Evolutionary conservation across 2,888 invertebrate species (phyloP), one percentile per base, ranked within the genome.

Genomic region (Heliconius ismenius): DNA sequence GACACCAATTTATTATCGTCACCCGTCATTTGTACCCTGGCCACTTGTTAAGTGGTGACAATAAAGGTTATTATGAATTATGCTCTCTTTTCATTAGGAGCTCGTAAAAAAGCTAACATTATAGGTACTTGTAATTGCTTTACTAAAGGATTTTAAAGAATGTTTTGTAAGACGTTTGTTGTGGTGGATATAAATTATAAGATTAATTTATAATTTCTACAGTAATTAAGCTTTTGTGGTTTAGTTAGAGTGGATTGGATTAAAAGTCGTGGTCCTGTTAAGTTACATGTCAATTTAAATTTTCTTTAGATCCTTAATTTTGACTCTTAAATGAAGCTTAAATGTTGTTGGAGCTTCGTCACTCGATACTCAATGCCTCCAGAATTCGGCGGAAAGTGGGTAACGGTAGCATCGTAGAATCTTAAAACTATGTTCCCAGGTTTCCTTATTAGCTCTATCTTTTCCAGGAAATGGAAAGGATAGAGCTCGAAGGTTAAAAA

Each of bases 1-100:
- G 78, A 81, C 81, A 79, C 79, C 81, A 81, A 81, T 81, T 78
- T 78, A 79, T 77, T 77, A 78, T 76, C 76, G 63, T 76, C 39
- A 76, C 64, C 74, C 68, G 69, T 77, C 69, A 75, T 62, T 77
- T 76, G 76, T 79, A 72, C 75, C 62, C 64, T 54, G 73, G 77
- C 75, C 73, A 77, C 69, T 26, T 74, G 72, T 75, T 75, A 73
- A 73, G 75, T 79, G 77, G 74, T 75, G 68, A 68, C 79, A 77
- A 75, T 79, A 58, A 77, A 79, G 58, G 26, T 77, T 73, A 79
- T 75, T 75, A 75, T 79, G 79, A 79, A 73, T 79, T 77, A 79
- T 77, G 69, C 24, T n/a, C 60, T 62, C 58, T 65, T 73, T 64
- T 73, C 64, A 64, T 73, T 73, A 58, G 15, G 60, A 39, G 10